These are phyloP conservation scores for Drosophila subobscura DNA, from an alignment of 1,140 invertebrate species.

Conservation along the genomic window DNA sequence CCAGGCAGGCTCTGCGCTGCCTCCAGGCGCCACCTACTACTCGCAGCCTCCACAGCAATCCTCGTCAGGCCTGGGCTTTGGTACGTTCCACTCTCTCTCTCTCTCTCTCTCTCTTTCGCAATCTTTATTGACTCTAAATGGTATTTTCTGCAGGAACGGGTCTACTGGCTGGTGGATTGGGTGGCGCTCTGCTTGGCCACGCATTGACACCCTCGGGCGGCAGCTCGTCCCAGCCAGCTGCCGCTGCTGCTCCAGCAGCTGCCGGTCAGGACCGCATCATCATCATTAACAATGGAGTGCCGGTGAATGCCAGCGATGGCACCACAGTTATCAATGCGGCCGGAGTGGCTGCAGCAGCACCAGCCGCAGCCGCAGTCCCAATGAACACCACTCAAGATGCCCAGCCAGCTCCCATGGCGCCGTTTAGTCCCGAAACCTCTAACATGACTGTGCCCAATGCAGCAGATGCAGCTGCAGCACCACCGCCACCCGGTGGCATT, in stretches of 20 bases:
- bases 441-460: constrained; percentile 79
- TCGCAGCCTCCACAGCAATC: constrained; percentile 69
- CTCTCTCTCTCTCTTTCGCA: neutral
- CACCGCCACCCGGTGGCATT: constrained; percentile 70
- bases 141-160: constrained; percentile 61
- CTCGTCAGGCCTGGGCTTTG: constrained; percentile 76
- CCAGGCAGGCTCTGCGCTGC: constrained; percentile 67
- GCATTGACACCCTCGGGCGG: constrained; percentile 67
- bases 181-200: constrained; percentile 73
- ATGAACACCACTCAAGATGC: constrained; percentile 44
- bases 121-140: neutral
- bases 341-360: constrained; percentile 42
- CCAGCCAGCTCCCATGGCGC: constrained; percentile 32
- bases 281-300: constrained; percentile 79
- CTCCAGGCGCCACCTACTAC: constrained; percentile 72
- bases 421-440: constrained; percentile 76
- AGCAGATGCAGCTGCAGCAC: constrained; percentile 32
- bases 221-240: constrained; percentile 45
- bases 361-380: constrained; percentile 15
- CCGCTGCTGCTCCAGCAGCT: constrained; percentile 51
- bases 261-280: constrained; percentile 73
- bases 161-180: constrained; percentile 69
- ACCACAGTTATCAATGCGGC: constrained; percentile 74
- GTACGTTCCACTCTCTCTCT: constrained; percentile 41
- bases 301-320: constrained; percentile 67